A percentile compares a stretch with the other conserved stretches of the same genome.
Evolutionary conservation across 1,140 invertebrate species (phyloP).

Genomic region (Drosophila nannoptera): DNA sequence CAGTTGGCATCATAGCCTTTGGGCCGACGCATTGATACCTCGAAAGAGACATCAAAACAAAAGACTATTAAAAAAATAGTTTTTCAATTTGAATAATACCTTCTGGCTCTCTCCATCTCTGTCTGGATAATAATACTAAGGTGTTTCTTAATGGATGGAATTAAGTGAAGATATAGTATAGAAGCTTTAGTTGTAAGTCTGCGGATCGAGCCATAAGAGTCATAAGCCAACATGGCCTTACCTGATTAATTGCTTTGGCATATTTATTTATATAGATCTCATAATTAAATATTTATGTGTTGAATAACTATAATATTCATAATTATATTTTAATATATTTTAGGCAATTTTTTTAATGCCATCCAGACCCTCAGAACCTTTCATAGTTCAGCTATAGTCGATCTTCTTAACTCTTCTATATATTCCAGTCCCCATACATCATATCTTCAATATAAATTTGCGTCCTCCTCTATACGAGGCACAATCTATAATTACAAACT

Average conservation of each 20-base stretch:
- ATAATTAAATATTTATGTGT: too few relatives aligned
- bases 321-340: not conserved
- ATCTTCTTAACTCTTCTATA: too few relatives aligned
- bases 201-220: not conserved
- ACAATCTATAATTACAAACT: too few relatives aligned
- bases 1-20: slow-evolving; percentile 24
- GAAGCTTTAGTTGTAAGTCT: not conserved
- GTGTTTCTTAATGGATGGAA: too few relatives aligned
- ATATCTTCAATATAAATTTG: too few relatives aligned
- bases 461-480: too few relatives aligned
- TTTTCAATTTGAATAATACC: slow-evolving; percentile 23
- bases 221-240: too few relatives aligned
- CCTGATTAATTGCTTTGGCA: too few relatives aligned
- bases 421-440: too few relatives aligned
- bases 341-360: too few relatives aligned
- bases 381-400: not conserved
- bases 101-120: not conserved
- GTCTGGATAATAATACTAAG: not conserved
- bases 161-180: not conserved
- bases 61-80: slow-evolving; percentile 16
- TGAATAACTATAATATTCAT: too few relatives aligned
- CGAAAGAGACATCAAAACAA: slow-evolving; percentile 11
- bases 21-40: slow-evolving; percentile 14
- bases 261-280: not conserved
- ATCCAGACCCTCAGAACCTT: not conserved